Evolutionary conservation across 2,113 vertebrate genomes (phyloP).

Genomic region (Oreochromis spilurus): DNA sequence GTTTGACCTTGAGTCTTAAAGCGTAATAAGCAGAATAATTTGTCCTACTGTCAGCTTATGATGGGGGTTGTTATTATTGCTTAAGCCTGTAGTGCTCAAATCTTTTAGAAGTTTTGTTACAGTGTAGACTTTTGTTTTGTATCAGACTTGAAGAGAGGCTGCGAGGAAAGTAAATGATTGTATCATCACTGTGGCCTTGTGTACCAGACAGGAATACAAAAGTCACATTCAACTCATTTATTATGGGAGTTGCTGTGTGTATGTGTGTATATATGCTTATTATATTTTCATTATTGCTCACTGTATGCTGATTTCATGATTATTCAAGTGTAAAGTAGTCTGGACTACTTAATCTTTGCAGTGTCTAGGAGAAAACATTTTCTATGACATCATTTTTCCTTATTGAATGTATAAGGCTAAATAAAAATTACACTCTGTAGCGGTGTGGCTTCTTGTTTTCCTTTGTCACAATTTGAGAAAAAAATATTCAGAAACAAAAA

Average conservation of each 20-base stretch:
- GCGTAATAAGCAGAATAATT: background rate
- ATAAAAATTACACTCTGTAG: background rate
- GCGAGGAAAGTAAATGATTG: background rate
- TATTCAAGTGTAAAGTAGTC: background rate
- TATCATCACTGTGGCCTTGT: background rate
- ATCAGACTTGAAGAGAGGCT: background rate
- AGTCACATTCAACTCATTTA: background rate
- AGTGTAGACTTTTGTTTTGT: slow-evolving; percentile 1
- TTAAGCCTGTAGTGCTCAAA: background rate
- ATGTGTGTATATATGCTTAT: slow-evolving; percentile 37
- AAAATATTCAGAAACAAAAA: background rate
- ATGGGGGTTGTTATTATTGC: background rate
- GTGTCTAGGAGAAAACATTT: background rate
- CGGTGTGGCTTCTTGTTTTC: background rate
- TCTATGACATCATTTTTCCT: background rate
- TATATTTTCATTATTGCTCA: background rate
- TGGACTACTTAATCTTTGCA: background rate
- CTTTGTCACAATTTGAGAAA: background rate
- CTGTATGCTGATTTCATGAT: background rate
- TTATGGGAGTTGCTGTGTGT: background rate
- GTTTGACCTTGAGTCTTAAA: background rate
- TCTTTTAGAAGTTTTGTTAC: background rate
- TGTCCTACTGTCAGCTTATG: background rate
- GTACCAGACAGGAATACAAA: background rate
- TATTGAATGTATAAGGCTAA: background rate